Base-by-base conservation (phyloP, 2,888 invertebrate species). In the Stratiomys singularior region DNA sequence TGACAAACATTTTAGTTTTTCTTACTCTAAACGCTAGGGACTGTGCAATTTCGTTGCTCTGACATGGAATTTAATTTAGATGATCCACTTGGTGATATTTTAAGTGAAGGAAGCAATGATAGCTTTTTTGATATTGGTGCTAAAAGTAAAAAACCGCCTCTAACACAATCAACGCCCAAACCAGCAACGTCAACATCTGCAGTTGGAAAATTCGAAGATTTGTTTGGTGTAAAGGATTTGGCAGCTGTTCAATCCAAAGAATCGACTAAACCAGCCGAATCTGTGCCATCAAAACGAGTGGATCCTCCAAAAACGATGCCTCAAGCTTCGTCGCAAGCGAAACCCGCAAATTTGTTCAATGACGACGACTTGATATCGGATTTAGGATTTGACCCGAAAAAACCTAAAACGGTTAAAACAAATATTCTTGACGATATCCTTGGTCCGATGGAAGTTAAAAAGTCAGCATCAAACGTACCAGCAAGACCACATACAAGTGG, bases 71-170 rank as follows among this genome's bases (percentile, higher is more conserved):
- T 90, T 81, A 89, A 90, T 83, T 83, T 89, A 37, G 91, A 92
- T 71, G 92, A 92, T 85, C 91, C 92, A 13, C 85, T 92, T 79
- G 92, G 90, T 37, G 92, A 91, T 82, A 88, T 91, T 82, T 85
- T 92, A 64, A 92, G 92, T 82, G 92, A 92, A 83, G 92, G 90
- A 78, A 92, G 92, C 82, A 91, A 92, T 82, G 93, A 93, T 82
- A 92, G 91, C 85, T 93, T 93, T 83, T 93, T 93, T 82, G 92
- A 92, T 81, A 90, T 67, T 13, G 81, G 82, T 5, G 81, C 78
- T 56, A 80, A 79, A 66, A 52, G 46, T 2, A 79, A 77, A 30
- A 63, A 76, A 27, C 27, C 67, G 15, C n/a, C 47, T n/a, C 21
- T 44, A 0, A 46, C 18, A 64, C 71, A 60, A 23, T 46, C 66